Percentiles rank a stretch among this genome's conserved stretches.
These are phyloP conservation scores for Tipula helvola DNA, from an alignment of 2,888 invertebrate genomes.

Conservation along the genomic window DNA sequence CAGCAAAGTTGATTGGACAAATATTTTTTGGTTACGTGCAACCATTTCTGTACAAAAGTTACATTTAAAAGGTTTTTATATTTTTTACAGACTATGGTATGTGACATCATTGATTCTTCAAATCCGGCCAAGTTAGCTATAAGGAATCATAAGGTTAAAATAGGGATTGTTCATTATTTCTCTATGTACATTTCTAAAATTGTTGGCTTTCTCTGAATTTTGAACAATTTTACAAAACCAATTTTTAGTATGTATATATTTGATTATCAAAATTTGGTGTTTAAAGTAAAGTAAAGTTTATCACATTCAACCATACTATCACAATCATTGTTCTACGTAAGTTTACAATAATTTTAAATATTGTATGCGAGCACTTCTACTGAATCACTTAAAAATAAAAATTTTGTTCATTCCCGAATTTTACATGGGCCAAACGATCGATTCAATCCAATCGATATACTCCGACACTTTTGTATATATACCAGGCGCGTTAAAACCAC, in stretches of 20 bases:
- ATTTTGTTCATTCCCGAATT: not conserved
- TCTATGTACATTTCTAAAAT: not conserved
- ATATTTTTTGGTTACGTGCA: not conserved
- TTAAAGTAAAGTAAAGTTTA: not conserved
- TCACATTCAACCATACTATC: not conserved
- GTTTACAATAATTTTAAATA: not conserved
- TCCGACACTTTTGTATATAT: conserved; percentile 4
- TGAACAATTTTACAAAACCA: not conserved
- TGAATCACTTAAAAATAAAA: not conserved
- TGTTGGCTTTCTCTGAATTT: not conserved
- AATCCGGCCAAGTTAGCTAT: too few relatives aligned
- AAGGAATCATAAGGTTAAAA: too few relatives aligned
- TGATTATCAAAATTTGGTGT: not conserved
- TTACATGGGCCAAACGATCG: not conserved
- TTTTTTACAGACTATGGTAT: not conserved
- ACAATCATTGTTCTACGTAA: not conserved
- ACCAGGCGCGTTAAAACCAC: not conserved
- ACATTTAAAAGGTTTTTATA: not conserved
- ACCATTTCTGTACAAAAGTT: not conserved
- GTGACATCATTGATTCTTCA: too few relatives aligned
- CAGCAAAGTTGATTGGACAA: not conserved
- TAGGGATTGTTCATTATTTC: too few relatives aligned
- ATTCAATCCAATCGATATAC: not conserved
- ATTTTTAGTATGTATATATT: not conserved
- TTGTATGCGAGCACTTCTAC: not conserved